Evolutionary conservation across 2,113 vertebrate genomes (phyloP), one percentile per base, ranked within the genome.

Genomic region (Phainopepla nitens): DNA sequence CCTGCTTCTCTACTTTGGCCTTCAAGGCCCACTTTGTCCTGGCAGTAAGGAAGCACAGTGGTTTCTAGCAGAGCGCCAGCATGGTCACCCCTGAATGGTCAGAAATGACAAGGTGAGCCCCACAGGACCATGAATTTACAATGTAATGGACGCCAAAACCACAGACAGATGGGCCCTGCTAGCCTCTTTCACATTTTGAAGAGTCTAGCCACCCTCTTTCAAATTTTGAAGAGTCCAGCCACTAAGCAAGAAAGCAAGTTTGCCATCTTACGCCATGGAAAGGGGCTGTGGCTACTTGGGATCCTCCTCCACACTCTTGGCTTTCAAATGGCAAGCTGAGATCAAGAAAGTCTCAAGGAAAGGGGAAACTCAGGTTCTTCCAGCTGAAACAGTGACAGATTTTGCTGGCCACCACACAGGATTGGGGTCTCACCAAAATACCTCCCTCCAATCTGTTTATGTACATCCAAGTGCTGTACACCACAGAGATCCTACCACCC

Each of bases 151-250:
- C 19, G 15, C 33, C 47, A 92, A 13, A 29, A 77, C 70, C 24
- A 23, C 0, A 0, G 16, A 18, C 1, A 2, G n/a, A 42, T 66
- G 5, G 4, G 33, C 10, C 9, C 49, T 71, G 22, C 5, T 10
- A 28, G 16, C 22, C 49, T 33, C 44, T 84, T 62, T 50, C 33
- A 73, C 82, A 39, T 22, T 77, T 18, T 62, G 42, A 75, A 50
- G 42, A 89, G 27, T n/a, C n/a, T n/a, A n/a, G n/a, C n/a, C n/a
- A n/a, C n/a, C 22, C 49, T 33, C 44, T 84, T 62, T 50, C 33
- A 70, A 85, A 39, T 23, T 77, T 19, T 64, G 42, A 71, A 50
- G 42, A 89, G 24, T 17, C 14, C 87, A 68, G 39, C 21, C 35
- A 49, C 17, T 23, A 39, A 90, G 49, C 9, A 91, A 41, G 17